Evolutionary conservation across 2,797 vertebrate species (phyloP).

Genomic region (Malurus leucopterus): DNA sequence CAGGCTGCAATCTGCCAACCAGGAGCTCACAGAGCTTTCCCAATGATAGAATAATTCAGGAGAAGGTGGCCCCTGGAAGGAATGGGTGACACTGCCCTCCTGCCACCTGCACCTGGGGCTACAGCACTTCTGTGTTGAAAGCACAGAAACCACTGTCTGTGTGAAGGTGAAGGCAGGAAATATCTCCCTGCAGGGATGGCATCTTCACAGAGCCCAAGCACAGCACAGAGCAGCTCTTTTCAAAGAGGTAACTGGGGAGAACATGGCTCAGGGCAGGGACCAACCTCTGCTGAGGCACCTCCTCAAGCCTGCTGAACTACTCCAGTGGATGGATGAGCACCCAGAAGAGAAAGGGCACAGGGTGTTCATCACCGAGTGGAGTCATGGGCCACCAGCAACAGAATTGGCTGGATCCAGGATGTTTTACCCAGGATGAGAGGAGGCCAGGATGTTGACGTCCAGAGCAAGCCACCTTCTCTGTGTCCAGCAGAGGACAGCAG

Average conservation of each 20-base stretch:
- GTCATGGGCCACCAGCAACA: rapidly evolving
- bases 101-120: rapidly evolving
- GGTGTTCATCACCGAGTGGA: not conserved
- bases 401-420: not conserved
- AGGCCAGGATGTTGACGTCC: not conserved
- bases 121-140: rapidly evolving
- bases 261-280: not conserved
- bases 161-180: not conserved
- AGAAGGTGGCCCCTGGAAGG: not conserved
- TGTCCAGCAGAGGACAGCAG: not conserved
- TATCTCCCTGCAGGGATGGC: not conserved
- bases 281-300: rapidly evolving
- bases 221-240: not conserved
- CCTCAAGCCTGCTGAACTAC: not conserved
- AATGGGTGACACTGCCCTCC: not conserved
- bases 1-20: not conserved
- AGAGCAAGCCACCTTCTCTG: not conserved
- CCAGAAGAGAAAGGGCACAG: not conserved
- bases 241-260: not conserved
- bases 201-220: not conserved
- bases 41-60: rapidly evolving
- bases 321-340: rapidly evolving
- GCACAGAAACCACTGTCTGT: not conserved
- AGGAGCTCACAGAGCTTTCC: not conserved
- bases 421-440: not conserved